Conservation (phyloP, 2,797 vertebrate genomes). For the Cephalopachus bancanus region DNA sequence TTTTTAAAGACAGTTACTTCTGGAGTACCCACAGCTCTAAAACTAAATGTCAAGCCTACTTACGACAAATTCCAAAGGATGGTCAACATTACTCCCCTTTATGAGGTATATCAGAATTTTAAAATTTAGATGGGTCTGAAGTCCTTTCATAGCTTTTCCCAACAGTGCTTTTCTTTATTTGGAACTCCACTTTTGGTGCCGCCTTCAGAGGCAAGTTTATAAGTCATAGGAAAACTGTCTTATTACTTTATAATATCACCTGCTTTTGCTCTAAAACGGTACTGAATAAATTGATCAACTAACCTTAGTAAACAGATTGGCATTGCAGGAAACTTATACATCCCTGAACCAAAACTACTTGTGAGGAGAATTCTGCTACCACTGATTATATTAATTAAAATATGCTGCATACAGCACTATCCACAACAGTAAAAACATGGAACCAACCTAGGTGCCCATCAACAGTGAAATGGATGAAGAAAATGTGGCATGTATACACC, state of each 20-base stretch:
- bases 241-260: neutral
- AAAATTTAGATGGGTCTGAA: neutral
- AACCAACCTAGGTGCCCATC: too few relatives aligned
- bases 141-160: neutral
- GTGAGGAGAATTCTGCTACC: neutral
- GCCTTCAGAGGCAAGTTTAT: neutral
- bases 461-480: too few relatives aligned
- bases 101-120: neutral
- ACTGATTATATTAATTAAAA: neutral
- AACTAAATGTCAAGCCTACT: slow-evolving; percentile 13
- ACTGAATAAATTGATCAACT: neutral
- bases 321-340: neutral
- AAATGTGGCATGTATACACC: too few relatives aligned
- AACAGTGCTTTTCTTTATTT: neutral
- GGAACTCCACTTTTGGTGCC: neutral
- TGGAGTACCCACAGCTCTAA: neutral
- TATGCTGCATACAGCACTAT: neutral
- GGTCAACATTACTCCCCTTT: neutral
- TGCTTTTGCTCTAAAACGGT: neutral
- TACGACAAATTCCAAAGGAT: neutral
- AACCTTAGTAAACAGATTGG: neutral
- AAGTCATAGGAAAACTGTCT: neutral
- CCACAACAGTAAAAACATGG: too few relatives aligned
- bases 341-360: neutral
- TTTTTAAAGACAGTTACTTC: slow-evolving; percentile 19